Conservation (phyloP, 2,797 vertebrate genomes). For the Hippoglossus hippoglossus region DNA sequence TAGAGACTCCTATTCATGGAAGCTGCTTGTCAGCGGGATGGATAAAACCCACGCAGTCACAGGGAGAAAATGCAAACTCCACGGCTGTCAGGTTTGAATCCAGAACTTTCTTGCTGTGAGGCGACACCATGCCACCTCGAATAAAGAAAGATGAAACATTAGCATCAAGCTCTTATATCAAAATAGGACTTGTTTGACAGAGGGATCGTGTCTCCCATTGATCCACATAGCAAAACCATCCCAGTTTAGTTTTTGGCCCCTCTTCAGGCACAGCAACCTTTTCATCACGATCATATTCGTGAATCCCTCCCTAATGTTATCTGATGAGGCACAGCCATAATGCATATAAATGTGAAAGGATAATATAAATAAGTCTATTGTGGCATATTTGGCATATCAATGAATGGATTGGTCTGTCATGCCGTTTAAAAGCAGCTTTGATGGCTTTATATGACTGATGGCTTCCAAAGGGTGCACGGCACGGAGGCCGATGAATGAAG, state of each 20-base stretch:
- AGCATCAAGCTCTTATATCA: background rate
- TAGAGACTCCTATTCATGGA: no score
- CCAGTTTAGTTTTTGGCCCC: no score
- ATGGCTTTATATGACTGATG: background rate
- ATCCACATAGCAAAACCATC: background rate
- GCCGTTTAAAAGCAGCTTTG: background rate
- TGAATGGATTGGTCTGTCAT: constrained; percentile 1
- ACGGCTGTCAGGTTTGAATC: no score
- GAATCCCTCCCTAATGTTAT: background rate
- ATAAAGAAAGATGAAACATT: background rate
- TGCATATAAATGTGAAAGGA: background rate
- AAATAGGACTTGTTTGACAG: background rate
- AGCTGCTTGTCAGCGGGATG: no score
- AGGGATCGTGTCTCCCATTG: background rate
- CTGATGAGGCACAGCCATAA: background rate
- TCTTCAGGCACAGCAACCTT: no score
- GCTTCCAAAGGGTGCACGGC: background rate
- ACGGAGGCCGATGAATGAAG: background rate
- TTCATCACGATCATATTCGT: background rate
- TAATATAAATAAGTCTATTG: background rate
- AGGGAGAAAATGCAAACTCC: no score
- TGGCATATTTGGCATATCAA: constrained; percentile 1
- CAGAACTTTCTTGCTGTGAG: no score
- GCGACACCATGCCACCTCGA: background rate
- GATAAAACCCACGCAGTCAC: no score